These are phyloP conservation scores for Polyommatus icarus DNA, from an alignment of 2,888 invertebrate genomes.

Conservation along the genomic window DNA sequence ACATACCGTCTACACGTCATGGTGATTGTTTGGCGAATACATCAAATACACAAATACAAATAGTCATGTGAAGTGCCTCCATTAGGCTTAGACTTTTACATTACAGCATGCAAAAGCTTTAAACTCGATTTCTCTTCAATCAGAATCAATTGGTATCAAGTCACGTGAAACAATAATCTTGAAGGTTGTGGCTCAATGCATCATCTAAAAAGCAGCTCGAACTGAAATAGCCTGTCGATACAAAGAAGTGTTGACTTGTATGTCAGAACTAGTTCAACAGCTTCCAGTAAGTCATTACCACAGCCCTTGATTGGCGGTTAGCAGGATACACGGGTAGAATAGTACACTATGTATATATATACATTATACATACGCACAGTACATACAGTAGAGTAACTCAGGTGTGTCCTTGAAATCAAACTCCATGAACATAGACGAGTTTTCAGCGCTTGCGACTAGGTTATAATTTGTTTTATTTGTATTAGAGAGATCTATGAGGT, in stretches of 20 bases:
- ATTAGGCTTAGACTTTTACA: no score
- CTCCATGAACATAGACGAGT: no score
- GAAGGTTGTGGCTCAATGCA: background rate
- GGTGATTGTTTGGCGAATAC: no score
- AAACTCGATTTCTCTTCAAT: background rate
- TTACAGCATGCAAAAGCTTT: background rate
- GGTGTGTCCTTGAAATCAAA: no score
- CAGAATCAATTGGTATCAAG: background rate
- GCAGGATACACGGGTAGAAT: background rate
- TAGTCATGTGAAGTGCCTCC: no score
- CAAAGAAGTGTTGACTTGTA: slow-evolving; percentile 22
- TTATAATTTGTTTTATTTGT: no score
- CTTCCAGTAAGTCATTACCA: slow-evolving; percentile 25
- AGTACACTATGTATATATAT: background rate
- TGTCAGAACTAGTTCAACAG: slow-evolving; percentile 23
- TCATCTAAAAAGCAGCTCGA: background rate
- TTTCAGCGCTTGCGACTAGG: no score
- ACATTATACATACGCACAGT: no score
- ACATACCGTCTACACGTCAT: no score
- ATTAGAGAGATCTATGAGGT: no score
- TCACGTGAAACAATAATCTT: background rate
- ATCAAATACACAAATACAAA: no score
- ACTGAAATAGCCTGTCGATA: slow-evolving; percentile 3
- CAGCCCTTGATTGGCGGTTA: slow-evolving; percentile 18
- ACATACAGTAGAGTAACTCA: background rate